A percentile compares a stretch with the other conserved stretches of the same genome.
Conservation (phyloP, 2,797 vertebrate species). For the Epinephelus awoara region DNA sequence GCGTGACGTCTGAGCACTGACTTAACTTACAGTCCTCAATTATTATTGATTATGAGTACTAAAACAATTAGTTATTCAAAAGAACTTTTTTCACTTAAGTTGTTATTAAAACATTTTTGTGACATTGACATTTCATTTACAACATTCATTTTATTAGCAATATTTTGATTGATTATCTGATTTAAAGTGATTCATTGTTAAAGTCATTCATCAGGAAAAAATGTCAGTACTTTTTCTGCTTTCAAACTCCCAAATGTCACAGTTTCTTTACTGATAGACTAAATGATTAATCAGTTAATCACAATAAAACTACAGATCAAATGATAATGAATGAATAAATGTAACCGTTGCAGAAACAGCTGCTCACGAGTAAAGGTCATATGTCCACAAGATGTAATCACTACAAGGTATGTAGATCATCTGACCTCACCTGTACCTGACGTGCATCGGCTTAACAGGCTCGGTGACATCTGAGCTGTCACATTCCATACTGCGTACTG, state of each 20-base stretch:
- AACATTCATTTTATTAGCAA: too few species aligned
- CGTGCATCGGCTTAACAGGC: constrained; percentile 26
- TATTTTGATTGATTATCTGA: too few species aligned
- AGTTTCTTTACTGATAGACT: not conserved
- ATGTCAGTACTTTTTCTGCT: not conserved
- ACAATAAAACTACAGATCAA: not conserved
- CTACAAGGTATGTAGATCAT: not conserved
- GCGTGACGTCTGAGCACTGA: not conserved
- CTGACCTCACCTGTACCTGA: not conserved
- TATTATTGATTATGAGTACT: not conserved
- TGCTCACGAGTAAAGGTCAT: not conserved
- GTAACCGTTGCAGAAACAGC: not conserved
- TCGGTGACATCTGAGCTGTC: constrained; percentile 19
- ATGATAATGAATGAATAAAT: not conserved
- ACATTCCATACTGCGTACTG: constrained; percentile 3
- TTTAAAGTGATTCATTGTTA: not conserved
- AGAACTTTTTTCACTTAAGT: not conserved
- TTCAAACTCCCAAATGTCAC: not conserved
- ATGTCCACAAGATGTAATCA: not conserved
- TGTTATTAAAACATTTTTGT: too few species aligned
- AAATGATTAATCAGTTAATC: not conserved
- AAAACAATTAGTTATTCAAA: not conserved
- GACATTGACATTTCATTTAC: too few species aligned
- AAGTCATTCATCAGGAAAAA: not conserved
- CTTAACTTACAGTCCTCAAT: not conserved